Evolutionary conservation across 2,797 vertebrate species (phyloP), one percentile per base, ranked within the genome.

Genomic region (Spinus olivaceus): DNA sequence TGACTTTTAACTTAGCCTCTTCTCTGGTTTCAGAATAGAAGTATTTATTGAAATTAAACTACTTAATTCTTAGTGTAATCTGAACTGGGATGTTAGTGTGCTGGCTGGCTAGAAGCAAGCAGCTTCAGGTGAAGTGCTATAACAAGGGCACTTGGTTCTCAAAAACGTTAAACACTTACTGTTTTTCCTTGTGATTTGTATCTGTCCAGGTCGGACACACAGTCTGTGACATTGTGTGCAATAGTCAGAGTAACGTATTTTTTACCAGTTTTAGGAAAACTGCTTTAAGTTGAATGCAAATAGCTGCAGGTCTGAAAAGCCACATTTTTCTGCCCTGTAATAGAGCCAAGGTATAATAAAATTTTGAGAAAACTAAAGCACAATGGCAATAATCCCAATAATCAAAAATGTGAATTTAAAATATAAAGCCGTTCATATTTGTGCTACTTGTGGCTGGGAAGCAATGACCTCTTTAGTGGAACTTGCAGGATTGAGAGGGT

Each of bases 191-290:
- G 2, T 37, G 66, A 3, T 20, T 67, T 8, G 5, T 39, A 10
- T 20, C 20, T 23, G 37, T 22, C 50, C 1, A 0, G 6, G 20
- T 22, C 0, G 1, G 41, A 12, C 18, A 3, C 21, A 0, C 16
- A 3, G 63, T 5, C 10, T 47, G 1, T 46, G 78, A 9, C 12
- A 3, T 7, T 30, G 33, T 35, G 18, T 44, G 44, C 37, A 41
- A 4, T 4, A 53, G 27, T 60, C 24, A 44, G 23, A 46, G 54
- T 21, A 61, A 30, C 0, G 0, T 8, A 4, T 84, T 65, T 70
- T 76, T 30, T 25, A 8, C 14, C 8, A 32, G 7, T 63, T 18
- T 83, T 20, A 37, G 35, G 28, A n/a, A n/a, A 25, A 23, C 24
- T 87, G 47, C 33, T 4, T 44, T 15, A 63, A 70, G 20, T 6